These are phyloP conservation scores for Bursaphelenchus okinawaensis DNA, from an alignment of 2,888 invertebrate species.

Conservation along the genomic window DNA sequence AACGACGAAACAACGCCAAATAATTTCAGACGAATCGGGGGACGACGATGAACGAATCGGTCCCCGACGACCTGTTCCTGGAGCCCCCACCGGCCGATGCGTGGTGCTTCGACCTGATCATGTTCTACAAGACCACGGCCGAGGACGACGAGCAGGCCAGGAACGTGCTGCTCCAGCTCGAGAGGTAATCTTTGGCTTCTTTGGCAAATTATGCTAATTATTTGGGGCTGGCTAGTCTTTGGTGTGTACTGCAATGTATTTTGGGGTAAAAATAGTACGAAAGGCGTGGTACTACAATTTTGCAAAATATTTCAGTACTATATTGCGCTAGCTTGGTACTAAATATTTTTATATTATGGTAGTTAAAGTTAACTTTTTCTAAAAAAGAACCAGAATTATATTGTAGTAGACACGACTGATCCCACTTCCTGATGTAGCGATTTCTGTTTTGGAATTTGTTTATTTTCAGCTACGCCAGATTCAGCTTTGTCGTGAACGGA, in stretches of 20 bases:
- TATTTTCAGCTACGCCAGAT: slow-evolving; percentile 29
- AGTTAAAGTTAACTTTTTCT: no score
- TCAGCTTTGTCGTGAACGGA: slow-evolving; percentile 43
- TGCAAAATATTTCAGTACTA: no score
- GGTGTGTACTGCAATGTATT: neutral
- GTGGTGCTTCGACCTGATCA: slow-evolving; percentile 36
- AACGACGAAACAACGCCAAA: neutral
- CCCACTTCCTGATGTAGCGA: neutral
- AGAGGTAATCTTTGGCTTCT: slow-evolving; percentile 19
- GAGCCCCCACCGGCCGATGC: slow-evolving; percentile 6
- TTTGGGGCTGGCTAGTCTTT: neutral
- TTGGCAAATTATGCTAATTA: neutral
- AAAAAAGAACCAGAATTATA: no score
- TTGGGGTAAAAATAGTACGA: neutral
- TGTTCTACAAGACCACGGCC: slow-evolving; percentile 29
- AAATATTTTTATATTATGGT: no score
- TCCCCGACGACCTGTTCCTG: slow-evolving; percentile 5
- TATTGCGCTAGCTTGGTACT: no score
- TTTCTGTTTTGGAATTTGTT: neutral
- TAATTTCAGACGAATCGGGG: neutral
- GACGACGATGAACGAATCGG: no score
- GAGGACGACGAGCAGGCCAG: slow-evolving; percentile 32
- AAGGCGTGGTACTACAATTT: no score
- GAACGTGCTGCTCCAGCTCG: slow-evolving; percentile 28
- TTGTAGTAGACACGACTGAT: no score